These are phyloP conservation scores for Piliocolobus tephrosceles DNA, from an alignment of 2,113 vertebrate genomes.

Conservation along the genomic window DNA sequence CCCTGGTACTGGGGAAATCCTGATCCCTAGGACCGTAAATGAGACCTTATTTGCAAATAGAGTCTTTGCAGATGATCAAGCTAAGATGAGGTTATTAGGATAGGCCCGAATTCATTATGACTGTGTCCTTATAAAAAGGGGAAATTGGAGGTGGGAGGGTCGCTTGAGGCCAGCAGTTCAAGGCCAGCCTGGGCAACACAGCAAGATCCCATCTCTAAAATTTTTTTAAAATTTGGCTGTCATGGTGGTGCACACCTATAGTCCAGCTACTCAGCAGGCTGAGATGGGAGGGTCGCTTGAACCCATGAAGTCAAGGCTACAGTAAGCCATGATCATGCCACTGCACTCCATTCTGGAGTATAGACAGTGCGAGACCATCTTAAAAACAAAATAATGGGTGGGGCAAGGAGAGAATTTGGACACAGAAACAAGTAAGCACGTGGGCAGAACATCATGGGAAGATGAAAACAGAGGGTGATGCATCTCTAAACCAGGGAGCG, in stretches of 20 bases:
- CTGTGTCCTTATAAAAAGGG: not conserved
- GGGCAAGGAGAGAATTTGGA: not conserved
- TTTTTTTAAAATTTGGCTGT: too few relatives aligned
- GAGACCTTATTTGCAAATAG: not conserved
- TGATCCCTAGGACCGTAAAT: not conserved
- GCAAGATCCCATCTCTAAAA: too few relatives aligned
- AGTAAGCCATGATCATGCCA: too few relatives aligned
- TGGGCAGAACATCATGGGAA: accelerated
- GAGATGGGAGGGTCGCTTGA: too few relatives aligned
- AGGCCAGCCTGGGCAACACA: too few relatives aligned
- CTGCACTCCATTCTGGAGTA: too few relatives aligned
- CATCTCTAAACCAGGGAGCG: accelerated
- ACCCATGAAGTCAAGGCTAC: too few relatives aligned
- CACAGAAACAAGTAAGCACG: not conserved
- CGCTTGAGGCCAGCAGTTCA: too few relatives aligned
- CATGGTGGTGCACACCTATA: too few relatives aligned
- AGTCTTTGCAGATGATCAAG: not conserved
- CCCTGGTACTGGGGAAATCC: not conserved
- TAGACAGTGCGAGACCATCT: too few relatives aligned
- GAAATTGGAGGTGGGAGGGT: not conserved
- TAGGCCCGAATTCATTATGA: not conserved
- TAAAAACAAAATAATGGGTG: too few relatives aligned
- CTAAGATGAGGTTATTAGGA: not conserved
- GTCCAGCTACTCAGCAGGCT: too few relatives aligned
- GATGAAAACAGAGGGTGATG: not conserved